Percentiles rank a stretch among this genome's conserved stretches.
These are phyloP conservation scores for Malurus alboscapulatus DNA, from an alignment of 2,113 vertebrate species.

Conservation along the genomic window DNA sequence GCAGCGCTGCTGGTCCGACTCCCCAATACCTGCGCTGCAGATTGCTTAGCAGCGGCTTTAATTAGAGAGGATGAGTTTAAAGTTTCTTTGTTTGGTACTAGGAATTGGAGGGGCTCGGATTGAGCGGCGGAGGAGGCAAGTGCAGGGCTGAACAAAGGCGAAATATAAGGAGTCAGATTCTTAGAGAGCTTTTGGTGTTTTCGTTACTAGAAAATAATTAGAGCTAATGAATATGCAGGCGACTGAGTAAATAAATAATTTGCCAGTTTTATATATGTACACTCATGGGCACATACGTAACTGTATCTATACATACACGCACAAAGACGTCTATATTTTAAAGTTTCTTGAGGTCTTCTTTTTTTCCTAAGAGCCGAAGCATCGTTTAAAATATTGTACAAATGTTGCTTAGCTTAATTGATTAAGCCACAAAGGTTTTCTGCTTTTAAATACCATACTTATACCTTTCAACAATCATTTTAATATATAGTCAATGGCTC, in stretches of 20 bases:
- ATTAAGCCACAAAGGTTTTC: slow-evolving; percentile 74
- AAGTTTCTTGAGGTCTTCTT: neutral
- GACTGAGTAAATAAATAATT: slow-evolving; percentile 60
- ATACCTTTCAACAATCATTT: slow-evolving; percentile 80
- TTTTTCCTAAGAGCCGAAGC: neutral
- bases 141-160: slow-evolving; percentile 73
- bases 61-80: slow-evolving; percentile 66
- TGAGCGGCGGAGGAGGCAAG: slow-evolving; percentile 72
- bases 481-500: slow-evolving; percentile 83
- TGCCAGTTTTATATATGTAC: neutral
- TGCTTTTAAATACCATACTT: slow-evolving; percentile 76
- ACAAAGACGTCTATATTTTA: slow-evolving; percentile 2
- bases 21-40: slow-evolving; percentile 33
- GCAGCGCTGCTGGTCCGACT: neutral
- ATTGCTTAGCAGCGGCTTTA: slow-evolving; percentile 48
- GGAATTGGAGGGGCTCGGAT: slow-evolving; percentile 66
- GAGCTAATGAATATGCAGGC: slow-evolving; percentile 77
- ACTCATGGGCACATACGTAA: neutral
- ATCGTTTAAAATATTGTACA: slow-evolving; percentile 62
- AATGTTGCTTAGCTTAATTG: slow-evolving; percentile 76
- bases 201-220: slow-evolving; percentile 80
- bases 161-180: slow-evolving; percentile 75
- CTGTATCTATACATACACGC: neutral
- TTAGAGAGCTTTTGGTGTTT: slow-evolving; percentile 75
- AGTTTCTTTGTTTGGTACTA: slow-evolving; percentile 75